These are phyloP conservation scores for Euzetes globulus DNA, from an alignment of 2,888 invertebrate species.

Conservation along the genomic window DNA sequence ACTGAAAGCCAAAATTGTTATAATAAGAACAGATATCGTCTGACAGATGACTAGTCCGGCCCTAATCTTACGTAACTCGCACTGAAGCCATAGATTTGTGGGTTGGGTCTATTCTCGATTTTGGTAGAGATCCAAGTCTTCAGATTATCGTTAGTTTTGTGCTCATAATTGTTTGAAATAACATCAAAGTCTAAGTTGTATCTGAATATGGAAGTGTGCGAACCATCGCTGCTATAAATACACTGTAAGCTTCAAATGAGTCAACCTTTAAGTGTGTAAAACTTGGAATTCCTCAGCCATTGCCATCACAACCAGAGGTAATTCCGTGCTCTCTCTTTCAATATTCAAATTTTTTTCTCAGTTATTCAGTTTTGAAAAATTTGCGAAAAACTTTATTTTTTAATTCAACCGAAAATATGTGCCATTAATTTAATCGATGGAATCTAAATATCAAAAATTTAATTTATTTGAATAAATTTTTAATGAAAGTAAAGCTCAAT, in stretches of 20 bases:
- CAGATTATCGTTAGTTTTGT: conserved; percentile 17
- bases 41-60: background rate
- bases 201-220: conserved; percentile 20
- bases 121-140: conserved; percentile 25
- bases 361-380: no score
- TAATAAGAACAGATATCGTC: conserved; percentile 25
- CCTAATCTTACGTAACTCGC: background rate
- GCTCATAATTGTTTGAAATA: conserved; percentile 28
- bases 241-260: background rate
- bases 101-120: background rate
- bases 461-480: no score
- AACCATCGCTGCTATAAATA: conserved; percentile 19
- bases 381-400: no score
- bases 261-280: background rate
- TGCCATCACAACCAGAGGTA: background rate
- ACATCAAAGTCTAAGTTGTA: conserved; percentile 6
- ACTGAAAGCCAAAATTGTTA: conserved; percentile 19
- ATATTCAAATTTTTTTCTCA: background rate
- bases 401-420: no score
- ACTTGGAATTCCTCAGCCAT: background rate
- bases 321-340: background rate
- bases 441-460: no score
- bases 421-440: no score
- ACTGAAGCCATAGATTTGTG: background rate
- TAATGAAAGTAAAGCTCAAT: no score